Conservation (phyloP, 1,140 invertebrate genomes). For the Caenorhabditis tropicalis region DNA sequence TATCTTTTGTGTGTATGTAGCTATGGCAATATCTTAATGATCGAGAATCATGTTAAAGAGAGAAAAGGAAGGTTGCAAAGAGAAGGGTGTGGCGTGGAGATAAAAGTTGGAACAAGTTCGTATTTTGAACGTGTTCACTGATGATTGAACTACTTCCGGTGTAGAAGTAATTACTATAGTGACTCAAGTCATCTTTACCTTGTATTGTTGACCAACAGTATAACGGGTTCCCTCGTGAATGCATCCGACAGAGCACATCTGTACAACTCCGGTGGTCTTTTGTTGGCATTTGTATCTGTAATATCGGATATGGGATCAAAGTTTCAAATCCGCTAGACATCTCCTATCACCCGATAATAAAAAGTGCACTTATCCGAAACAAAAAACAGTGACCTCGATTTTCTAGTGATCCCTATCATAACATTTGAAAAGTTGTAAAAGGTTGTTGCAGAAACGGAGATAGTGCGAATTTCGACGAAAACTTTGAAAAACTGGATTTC, state of each 20-base stretch:
- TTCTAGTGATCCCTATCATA: not conserved
- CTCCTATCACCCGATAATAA: not conserved
- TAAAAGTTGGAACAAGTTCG: not conserved
- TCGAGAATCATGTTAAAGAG: not conserved
- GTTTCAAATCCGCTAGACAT: not conserved
- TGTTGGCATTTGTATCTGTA: slow-evolving; percentile 59
- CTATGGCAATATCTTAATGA: not conserved
- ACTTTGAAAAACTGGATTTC: not conserved
- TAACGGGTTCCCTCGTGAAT: slow-evolving; percentile 55
- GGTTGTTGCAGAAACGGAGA: too few species aligned
- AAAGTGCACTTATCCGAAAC: not conserved
- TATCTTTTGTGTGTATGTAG: not conserved
- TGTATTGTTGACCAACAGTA: slow-evolving; percentile 57
- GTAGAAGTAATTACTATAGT: not conserved
- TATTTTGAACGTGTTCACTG: not conserved
- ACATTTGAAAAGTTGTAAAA: not conserved
- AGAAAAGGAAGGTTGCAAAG: too few species aligned
- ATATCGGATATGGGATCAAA: not conserved
- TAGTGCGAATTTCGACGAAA: not conserved
- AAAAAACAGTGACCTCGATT: not conserved
- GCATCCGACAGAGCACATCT: slow-evolving; percentile 59
- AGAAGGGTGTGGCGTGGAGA: not conserved
- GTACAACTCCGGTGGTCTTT: slow-evolving; percentile 51
- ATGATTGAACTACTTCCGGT: not conserved
- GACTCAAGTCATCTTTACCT: slow-evolving; percentile 27